A percentile compares a stretch with the other conserved stretches of the same genome.
phyloP scores from a whole-genome alignment of 2,113 vertebrate species.

The Heloderma charlesbogerti region DNA sequence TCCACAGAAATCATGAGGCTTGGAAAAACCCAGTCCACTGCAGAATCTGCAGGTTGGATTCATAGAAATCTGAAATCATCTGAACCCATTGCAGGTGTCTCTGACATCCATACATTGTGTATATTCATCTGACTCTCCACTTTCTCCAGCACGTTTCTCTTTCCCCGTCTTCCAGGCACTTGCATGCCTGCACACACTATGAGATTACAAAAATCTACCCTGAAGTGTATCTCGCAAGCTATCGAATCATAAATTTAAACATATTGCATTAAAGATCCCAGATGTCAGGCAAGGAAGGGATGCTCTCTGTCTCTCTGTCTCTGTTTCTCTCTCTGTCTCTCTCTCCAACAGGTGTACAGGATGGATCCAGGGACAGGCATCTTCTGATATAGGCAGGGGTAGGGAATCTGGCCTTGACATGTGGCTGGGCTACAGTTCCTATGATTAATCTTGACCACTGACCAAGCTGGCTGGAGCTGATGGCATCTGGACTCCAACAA shows the following conservation, averaged over 20 bases:
- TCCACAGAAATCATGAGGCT: too few species aligned
- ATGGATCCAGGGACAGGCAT: background rate
- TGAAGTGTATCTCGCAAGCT: background rate
- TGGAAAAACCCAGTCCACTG: too few species aligned
- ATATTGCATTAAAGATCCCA: background rate
- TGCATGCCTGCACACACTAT: background rate
- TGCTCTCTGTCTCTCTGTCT: too few species aligned
- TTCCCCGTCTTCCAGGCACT: accelerated
- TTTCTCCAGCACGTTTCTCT: background rate
- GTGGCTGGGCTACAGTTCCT: too few species aligned
- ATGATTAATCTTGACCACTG: too few species aligned
- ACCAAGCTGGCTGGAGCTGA: background rate
- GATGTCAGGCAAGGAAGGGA: background rate
- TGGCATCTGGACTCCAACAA: background rate
- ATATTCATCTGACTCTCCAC: too few species aligned
- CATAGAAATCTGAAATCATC: too few species aligned
- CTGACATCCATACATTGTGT: too few species aligned
- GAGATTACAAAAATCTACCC: background rate
- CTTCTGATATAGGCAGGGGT: background rate
- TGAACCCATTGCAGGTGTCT: too few species aligned
- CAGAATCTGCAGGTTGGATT: too few species aligned
- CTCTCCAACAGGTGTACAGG: background rate
- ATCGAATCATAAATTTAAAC: background rate
- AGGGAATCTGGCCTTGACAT: background rate
- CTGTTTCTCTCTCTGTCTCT: too few species aligned